phyloP scores from a whole-genome alignment of 2,888 invertebrate species.

The Cetonia aurata region DNA sequence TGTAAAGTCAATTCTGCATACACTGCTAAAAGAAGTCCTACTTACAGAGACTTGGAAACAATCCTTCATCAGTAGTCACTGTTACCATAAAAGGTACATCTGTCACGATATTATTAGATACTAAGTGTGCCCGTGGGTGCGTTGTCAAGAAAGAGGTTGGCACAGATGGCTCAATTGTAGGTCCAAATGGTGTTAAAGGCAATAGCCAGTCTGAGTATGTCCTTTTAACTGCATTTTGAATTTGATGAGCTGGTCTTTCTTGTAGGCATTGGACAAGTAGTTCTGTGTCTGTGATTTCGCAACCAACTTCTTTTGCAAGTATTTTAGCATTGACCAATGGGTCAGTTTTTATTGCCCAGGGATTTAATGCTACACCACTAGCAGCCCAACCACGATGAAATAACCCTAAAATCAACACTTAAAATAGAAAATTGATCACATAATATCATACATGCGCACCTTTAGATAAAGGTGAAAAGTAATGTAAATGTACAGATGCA shows the following conservation, averaged over 20 bases:
- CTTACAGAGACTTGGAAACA: conserved; percentile 77
- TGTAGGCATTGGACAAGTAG: conserved; percentile 74
- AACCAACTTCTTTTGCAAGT: conserved; percentile 72
- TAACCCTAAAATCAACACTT: conserved; percentile 67
- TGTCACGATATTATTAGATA: conserved; percentile 69
- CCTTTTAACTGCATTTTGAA: conserved; percentile 67
- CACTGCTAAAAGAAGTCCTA: background rate
- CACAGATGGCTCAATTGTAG: conserved; percentile 71
- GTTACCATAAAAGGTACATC: conserved; percentile 77
- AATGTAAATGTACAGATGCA: conserved; percentile 79
- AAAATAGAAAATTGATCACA: background rate
- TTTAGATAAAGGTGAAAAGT: conserved; percentile 71
- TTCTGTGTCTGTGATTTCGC: conserved; percentile 69
- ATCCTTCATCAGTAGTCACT: conserved; percentile 77
- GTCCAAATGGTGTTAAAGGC: conserved; percentile 77
- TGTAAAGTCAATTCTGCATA: background rate
- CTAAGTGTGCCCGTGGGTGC: conserved; percentile 72
- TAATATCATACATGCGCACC: conserved; percentile 43
- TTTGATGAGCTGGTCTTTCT: conserved; percentile 69
- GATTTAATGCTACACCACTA: conserved; percentile 76
- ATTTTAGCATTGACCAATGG: conserved; percentile 71
- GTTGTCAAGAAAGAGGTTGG: conserved; percentile 70
- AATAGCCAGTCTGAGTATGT: conserved; percentile 54
- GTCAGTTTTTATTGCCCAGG: conserved; percentile 68
- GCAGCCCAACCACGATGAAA: conserved; percentile 74